Conservation (phyloP, 2,888 invertebrate genomes). For the Clepsis dumicolana region DNA sequence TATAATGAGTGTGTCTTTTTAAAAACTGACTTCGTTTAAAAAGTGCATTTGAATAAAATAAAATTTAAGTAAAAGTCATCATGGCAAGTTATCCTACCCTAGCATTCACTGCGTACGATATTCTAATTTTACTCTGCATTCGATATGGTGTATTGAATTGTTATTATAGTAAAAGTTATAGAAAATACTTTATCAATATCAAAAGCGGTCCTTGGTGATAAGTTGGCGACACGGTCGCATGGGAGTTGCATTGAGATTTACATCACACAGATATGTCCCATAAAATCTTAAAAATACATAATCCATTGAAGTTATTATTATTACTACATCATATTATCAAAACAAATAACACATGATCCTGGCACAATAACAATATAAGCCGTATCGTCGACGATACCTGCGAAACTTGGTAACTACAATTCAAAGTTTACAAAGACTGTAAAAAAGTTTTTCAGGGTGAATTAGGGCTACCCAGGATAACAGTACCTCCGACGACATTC, state of each 20-base stretch:
- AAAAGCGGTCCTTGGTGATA: slow-evolving; percentile 10
- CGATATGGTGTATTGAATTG: slow-evolving; percentile 15
- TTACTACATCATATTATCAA: slow-evolving; percentile 18
- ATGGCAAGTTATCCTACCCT: slow-evolving; percentile 5
- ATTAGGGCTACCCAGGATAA: not conserved
- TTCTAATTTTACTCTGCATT: not conserved
- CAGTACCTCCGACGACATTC: not conserved
- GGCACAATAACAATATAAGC: slow-evolving; percentile 16
- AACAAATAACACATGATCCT: slow-evolving; percentile 15
- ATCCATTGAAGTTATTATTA: not conserved
- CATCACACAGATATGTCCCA: slow-evolving; percentile 19
- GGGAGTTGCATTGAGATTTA: slow-evolving; percentile 24
- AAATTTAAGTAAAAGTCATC: not conserved
- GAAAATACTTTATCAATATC: slow-evolving; percentile 25
- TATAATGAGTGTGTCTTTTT: not conserved
- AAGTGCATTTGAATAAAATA: not conserved
- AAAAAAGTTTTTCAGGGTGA: not conserved
- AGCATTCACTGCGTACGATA: not conserved
- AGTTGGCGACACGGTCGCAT: not conserved
- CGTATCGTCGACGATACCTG: not conserved
- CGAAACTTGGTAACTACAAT: not conserved
- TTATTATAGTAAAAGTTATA: not conserved
- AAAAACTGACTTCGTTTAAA: not conserved
- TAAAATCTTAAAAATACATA: slow-evolving; percentile 1
- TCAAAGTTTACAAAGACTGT: not conserved